Evolutionary conservation across 2,797 vertebrate genomes (phyloP).

Genomic region (Nannoperca australis): DNA sequence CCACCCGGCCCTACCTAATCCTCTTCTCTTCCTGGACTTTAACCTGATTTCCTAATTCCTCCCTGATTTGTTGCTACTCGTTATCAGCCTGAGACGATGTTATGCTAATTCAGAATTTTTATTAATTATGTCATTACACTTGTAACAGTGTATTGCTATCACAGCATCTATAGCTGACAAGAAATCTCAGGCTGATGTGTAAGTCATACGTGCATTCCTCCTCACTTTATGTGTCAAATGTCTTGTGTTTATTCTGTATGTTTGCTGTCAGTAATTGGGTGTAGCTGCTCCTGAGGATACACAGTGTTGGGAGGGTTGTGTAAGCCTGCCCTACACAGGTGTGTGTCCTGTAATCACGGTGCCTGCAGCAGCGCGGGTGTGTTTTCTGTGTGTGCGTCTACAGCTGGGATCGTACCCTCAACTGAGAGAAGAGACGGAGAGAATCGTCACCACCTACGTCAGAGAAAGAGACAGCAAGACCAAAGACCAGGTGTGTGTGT

Average conservation of each 20-base stretch:
- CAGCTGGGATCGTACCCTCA: slow-evolving; percentile 93
- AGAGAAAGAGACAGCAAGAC: slow-evolving; percentile 93
- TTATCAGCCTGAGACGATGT: slow-evolving; percentile 42
- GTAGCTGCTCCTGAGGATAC: slow-evolving; percentile 19
- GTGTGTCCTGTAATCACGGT: slow-evolving; percentile 35
- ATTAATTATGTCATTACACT: not conserved
- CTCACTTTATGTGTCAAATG: not conserved
- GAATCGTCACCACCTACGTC: slow-evolving; percentile 94
- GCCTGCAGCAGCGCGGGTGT: slow-evolving; percentile 64
- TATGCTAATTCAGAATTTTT: not conserved
- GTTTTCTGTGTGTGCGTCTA: slow-evolving; percentile 34
- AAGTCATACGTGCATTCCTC: slow-evolving; percentile 50
- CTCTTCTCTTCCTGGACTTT: slow-evolving; percentile 29
- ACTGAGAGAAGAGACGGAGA: slow-evolving; percentile 93
- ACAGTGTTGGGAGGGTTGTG: slow-evolving; percentile 26
- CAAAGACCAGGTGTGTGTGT: slow-evolving; percentile 92
- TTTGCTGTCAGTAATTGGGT: slow-evolving; percentile 9
- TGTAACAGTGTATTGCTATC: not conserved
- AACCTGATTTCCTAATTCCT: slow-evolving; percentile 25
- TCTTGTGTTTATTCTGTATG: slow-evolving; percentile 18
- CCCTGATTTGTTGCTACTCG: slow-evolving; percentile 23
- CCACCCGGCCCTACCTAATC: not conserved
- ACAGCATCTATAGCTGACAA: not conserved
- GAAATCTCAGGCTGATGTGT: slow-evolving; percentile 48
- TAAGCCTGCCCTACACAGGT: slow-evolving; percentile 24